Conservation (phyloP, 2,888 invertebrate genomes). For the Torymus tubicola region DNA sequence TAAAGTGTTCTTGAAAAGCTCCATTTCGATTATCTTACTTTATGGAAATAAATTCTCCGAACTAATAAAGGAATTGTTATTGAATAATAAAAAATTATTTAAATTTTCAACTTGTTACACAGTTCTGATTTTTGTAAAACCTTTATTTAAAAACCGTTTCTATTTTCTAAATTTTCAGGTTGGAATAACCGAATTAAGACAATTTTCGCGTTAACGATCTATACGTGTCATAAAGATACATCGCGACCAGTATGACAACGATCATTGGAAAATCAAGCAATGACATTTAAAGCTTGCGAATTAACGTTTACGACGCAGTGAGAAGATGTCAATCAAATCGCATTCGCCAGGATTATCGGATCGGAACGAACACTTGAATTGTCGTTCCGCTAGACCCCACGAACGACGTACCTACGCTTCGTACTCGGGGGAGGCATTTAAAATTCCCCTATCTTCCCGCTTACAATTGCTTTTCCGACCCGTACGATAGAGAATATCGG, state of each 20-base stretch:
- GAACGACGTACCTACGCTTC: not conserved
- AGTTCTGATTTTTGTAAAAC: no score
- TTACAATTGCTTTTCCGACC: not conserved
- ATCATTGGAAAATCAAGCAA: conserved; percentile 4
- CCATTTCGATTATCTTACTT: no score
- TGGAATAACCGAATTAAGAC: no score
- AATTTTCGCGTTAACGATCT: not conserved
- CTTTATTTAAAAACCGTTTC: no score
- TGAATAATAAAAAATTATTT: no score
- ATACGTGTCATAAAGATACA: conserved; percentile 16
- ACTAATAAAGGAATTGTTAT: no score
- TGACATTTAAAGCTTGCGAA: not conserved
- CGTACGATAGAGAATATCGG: not conserved
- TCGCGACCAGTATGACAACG: not conserved
- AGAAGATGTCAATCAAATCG: conserved; percentile 1
- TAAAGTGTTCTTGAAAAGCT: no score
- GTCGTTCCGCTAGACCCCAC: not conserved
- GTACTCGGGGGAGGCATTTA: no score
- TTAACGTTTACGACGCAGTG: not conserved
- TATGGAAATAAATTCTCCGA: no score
- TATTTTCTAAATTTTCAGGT: no score
- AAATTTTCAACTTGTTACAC: no score
- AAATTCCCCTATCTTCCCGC: no score
- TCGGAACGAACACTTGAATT: not conserved
- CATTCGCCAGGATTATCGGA: conserved; percentile 8